A percentile compares a stretch with the other conserved stretches of the same genome.
Evolutionary conservation across 1,140 invertebrate species (phyloP).

Genomic region (Drosophila lacertosa): DNA sequence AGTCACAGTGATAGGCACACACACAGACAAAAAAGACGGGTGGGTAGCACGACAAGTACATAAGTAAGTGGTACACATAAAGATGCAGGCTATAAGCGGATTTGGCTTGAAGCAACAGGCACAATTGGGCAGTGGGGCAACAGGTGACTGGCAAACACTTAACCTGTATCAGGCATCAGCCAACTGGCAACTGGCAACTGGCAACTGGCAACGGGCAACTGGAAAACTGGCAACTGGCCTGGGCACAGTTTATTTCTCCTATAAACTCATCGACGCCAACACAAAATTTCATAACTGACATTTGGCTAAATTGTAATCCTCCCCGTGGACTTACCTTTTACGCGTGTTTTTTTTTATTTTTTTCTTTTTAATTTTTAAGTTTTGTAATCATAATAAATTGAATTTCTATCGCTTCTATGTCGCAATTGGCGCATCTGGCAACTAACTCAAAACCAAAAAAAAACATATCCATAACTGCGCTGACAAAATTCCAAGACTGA

Average conservation of each 20-base stretch:
- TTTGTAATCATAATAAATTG: conserved; percentile 68
- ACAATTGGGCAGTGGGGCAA: conserved; percentile 32
- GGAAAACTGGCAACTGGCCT: conserved; percentile 10
- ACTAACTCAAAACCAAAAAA: conserved; percentile 36
- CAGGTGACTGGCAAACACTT: background rate
- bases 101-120: conserved; percentile 54
- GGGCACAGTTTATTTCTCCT: conserved; percentile 30
- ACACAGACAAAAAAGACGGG: conserved; percentile 24
- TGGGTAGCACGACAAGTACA: conserved; percentile 47
- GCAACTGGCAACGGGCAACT: conserved; percentile 33
- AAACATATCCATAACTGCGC: conserved; percentile 36
- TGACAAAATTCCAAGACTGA: conserved; percentile 72
- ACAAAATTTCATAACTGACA: conserved; percentile 45
- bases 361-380: too few relatives aligned
- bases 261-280: conserved; percentile 44
- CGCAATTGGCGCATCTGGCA: conserved; percentile 55
- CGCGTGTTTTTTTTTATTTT: conserved; percentile 11
- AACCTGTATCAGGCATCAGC: conserved; percentile 8
- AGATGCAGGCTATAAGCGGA: conserved; percentile 49
- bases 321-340: conserved; percentile 64
- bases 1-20: background rate
- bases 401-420: conserved; percentile 70
- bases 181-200: conserved; percentile 4
- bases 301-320: conserved; percentile 60
- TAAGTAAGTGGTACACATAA: conserved; percentile 20